Percentiles rank a stretch among this genome's conserved stretches.
Conservation (phyloP, 1,140 invertebrate genomes). For the Papilio dardanus region DNA sequence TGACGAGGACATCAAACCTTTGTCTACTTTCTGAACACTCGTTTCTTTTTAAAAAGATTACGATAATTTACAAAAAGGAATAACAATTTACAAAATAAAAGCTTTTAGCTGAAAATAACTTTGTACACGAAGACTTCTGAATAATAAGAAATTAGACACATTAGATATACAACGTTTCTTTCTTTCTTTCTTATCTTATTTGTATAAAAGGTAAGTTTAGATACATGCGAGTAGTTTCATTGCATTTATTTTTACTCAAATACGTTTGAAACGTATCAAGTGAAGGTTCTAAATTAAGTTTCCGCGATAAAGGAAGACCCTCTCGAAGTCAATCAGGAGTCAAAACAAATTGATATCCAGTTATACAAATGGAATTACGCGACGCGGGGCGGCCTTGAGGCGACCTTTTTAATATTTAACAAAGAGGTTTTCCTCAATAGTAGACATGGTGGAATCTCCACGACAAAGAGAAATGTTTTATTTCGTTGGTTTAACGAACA, state of each 20-base stretch:
- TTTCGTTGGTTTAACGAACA: conserved; percentile 1
- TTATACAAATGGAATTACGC: conserved; percentile 21
- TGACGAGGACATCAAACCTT: conserved; percentile 5
- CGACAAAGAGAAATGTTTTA: neutral
- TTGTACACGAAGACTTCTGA: neutral
- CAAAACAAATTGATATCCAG: neutral
- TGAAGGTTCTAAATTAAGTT: neutral
- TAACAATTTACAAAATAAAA: conserved; percentile 11
- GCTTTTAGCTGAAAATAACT: conserved; percentile 10
- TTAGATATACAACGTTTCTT: neutral
- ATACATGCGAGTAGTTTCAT: neutral
- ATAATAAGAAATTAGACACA: neutral
- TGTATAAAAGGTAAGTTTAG: neutral
- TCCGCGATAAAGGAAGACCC: neutral
- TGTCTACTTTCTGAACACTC: neutral
- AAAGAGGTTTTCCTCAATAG: conserved; percentile 1
- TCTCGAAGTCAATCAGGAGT: neutral
- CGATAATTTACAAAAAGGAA: neutral
- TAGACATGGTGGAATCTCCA: neutral
- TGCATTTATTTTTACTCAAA: neutral
- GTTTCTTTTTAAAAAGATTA: conserved; percentile 23
- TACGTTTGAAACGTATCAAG: neutral
- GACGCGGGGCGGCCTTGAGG: neutral
- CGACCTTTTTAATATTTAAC: conserved; percentile 21
- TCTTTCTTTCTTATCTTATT: neutral